phyloP scores from a whole-genome alignment of 2,797 vertebrate species.

The Dipus sagitta region DNA sequence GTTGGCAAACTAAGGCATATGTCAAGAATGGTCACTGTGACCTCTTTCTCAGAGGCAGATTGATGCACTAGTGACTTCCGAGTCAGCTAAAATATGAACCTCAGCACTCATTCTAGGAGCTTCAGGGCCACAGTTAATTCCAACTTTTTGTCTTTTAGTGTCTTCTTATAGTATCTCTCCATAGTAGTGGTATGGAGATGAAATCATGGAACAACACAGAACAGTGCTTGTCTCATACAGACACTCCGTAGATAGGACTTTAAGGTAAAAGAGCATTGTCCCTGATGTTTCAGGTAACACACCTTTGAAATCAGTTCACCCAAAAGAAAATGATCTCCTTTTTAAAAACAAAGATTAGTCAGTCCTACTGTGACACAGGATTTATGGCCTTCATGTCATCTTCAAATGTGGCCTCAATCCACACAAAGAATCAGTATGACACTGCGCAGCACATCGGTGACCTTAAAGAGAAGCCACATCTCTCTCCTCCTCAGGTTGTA shows the following conservation, averaged over 20 bases:
- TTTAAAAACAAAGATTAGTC: neutral
- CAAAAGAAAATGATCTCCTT: neutral
- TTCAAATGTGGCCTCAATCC: conserved; percentile 1
- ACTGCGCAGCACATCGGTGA: conserved; percentile 3
- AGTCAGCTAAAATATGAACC: neutral
- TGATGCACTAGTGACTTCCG: neutral
- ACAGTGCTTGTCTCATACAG: neutral
- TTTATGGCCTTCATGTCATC: neutral
- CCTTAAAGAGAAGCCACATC: neutral
- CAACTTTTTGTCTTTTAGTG: neutral
- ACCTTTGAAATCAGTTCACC: neutral
- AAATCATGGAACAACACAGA: neutral
- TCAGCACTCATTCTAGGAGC: neutral
- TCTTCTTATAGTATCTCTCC: neutral
- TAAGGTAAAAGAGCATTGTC: neutral
- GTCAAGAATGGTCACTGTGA: too few relatives aligned
- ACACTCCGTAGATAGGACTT: neutral
- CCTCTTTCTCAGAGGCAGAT: neutral
- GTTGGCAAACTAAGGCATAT: neutral
- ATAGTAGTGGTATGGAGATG: neutral
- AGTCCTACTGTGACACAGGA: neutral
- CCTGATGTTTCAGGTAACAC: neutral
- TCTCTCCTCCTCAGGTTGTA: conserved; percentile 4
- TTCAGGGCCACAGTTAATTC: neutral
- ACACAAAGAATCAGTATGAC: neutral